Base-by-base conservation (phyloP, 2,888 invertebrate species). In the Acronicta alni region DNA sequence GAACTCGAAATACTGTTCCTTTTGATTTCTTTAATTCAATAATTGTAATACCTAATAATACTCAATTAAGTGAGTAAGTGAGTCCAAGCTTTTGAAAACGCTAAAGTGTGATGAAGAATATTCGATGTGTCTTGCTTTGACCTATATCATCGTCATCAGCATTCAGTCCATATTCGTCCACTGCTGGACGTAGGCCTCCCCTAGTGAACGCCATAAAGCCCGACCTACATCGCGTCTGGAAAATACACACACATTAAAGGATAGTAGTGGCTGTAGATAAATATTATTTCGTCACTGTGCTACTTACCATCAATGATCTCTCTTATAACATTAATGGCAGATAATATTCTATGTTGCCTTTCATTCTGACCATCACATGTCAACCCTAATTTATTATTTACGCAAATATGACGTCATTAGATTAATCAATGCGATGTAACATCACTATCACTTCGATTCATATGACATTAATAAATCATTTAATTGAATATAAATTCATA, bases 371-470 rank as follows among this genome's bases (percentile, higher is more conserved):
- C 17, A 41, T 49, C 5, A 18, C 23, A 38, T 18, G 32, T 7
- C 6, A 8, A 38, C 9, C 47, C 42, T 30, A 2, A 42, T 38
- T 35, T 42, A 38, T 4, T 5, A 47, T 55, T 16, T 16, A 47
- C 35, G 3, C 37, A 17, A 30, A 41, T 16, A 0, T 52, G 30
- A 26, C 35, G 49, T 44, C 62, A 61, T 32, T 15, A 30, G 6
- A 39, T 14, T 17, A 20, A 45, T 56, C 45, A 46, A 14, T 32
- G 26, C 12, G 37, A 59, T 60, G 42, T 16, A 9, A 20, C 42
- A 54, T n/a, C 1, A 47, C 42, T 61, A 67, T 47, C 23, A 8
- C 43, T 10, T 51, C 35, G 12, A 44, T 46, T 47, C 43, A 61
- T 38, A 53, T 37, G 35, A 9, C 17, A 10, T 30, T 32, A 20